phyloP scores from a whole-genome alignment of 2,888 invertebrate genomes.

The Labia minor region DNA sequence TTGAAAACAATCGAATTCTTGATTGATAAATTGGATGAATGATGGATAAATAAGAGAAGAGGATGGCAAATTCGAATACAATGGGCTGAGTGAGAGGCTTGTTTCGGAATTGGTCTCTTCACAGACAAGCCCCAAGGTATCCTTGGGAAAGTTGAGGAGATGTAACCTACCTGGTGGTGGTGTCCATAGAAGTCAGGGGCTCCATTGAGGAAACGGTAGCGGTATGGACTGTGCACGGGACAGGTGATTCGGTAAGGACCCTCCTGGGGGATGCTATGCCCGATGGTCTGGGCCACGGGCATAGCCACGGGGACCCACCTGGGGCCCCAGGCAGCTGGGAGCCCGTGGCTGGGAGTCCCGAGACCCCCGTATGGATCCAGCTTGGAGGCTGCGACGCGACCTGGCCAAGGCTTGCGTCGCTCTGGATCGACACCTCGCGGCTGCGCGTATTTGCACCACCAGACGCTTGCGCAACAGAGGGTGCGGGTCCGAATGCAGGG shows the following conservation, averaged over 20 bases:
- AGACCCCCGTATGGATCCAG: slow-evolving; percentile 17
- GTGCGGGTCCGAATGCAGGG: too few species aligned
- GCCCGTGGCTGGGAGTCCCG: slow-evolving; percentile 16
- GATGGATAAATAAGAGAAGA: too few species aligned
- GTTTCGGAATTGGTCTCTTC: neutral
- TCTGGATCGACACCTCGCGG: neutral
- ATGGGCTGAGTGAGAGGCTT: neutral
- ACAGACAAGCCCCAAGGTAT: neutral
- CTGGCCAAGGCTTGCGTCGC: slow-evolving; percentile 19
- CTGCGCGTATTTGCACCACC: neutral
- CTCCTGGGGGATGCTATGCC: slow-evolving; percentile 29
- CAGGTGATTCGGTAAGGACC: slow-evolving; percentile 46
- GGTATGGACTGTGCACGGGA: slow-evolving; percentile 64
- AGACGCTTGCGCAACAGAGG: neutral
- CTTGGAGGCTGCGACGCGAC: slow-evolving; percentile 20
- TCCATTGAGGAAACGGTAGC: slow-evolving; percentile 49
- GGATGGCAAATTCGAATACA: too few species aligned
- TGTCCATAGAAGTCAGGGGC: slow-evolving; percentile 39
- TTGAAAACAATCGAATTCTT: too few species aligned
- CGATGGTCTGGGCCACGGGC: slow-evolving; percentile 18
- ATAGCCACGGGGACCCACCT: neutral
- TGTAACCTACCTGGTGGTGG: slow-evolving; percentile 36
- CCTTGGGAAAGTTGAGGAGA: slow-evolving; percentile 25
- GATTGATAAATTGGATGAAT: too few species aligned
- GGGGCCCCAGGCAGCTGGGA: slow-evolving; percentile 17